These are phyloP conservation scores for Nyleta sp. DNA, from an alignment of 2,888 invertebrate genomes.

Conservation along the genomic window DNA sequence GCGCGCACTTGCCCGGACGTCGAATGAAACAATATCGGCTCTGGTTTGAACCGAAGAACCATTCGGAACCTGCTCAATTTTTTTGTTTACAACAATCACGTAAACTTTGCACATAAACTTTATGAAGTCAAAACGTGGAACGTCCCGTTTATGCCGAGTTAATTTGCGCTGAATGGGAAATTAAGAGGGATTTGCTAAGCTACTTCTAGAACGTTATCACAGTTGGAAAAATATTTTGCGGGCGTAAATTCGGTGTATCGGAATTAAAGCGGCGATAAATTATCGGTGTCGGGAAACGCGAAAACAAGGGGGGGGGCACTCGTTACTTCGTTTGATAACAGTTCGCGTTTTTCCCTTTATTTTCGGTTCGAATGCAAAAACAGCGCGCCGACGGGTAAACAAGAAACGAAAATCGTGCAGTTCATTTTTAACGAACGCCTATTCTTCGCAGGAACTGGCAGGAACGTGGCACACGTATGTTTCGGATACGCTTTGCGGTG, in stretches of 20 bases:
- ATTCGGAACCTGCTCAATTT: no score
- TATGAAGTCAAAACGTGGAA: slow-evolving; percentile 29
- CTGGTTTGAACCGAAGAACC: no score
- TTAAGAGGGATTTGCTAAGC: background rate
- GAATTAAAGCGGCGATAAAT: slow-evolving; percentile 5
- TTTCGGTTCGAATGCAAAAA: no score
- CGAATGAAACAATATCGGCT: no score
- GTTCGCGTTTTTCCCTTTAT: no score
- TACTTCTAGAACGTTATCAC: slow-evolving; percentile 30
- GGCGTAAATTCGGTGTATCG: slow-evolving; percentile 2
- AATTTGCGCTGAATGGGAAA: background rate
- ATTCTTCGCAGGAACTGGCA: slow-evolving; percentile 51
- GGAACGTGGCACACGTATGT: slow-evolving; percentile 45
- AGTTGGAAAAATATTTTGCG: slow-evolving; percentile 43
- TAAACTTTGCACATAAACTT: slow-evolving; percentile 51
- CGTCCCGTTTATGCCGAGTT: background rate
- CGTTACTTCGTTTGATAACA: no score
- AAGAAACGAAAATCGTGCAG: slow-evolving; percentile 19
- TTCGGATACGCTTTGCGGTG: slow-evolving; percentile 32
- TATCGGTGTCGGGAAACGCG: background rate
- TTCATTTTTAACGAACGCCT: slow-evolving; percentile 36
- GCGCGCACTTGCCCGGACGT: no score
- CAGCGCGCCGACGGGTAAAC: slow-evolving; percentile 21
- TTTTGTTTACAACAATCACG: slow-evolving; percentile 26
- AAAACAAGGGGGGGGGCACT: background rate